Evolutionary conservation across 2,888 invertebrate species (phyloP).

Genomic region (Choristoneura rosaceana): DNA sequence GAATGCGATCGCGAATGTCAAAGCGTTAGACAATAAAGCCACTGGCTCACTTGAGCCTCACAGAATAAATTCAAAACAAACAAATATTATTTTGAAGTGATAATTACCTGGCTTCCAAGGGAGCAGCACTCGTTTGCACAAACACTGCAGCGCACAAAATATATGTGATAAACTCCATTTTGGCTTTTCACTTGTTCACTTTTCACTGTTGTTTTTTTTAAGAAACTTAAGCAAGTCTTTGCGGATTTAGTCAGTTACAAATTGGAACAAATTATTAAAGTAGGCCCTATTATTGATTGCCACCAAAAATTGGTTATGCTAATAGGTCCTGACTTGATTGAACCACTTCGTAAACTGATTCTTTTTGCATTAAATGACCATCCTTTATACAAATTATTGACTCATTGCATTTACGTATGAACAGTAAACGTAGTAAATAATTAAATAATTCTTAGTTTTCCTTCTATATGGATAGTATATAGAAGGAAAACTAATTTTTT

Average conservation of each 20-base stretch:
- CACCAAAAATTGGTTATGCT: slow-evolving; percentile 40
- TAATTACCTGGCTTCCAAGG: neutral
- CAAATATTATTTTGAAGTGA: neutral
- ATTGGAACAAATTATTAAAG: slow-evolving; percentile 33
- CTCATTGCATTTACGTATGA: slow-evolving; percentile 1
- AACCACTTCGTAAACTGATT: slow-evolving; percentile 30
- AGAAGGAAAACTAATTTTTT: too few species aligned
- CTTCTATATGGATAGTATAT: too few species aligned
- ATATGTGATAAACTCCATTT: neutral
- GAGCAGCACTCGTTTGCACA: neutral
- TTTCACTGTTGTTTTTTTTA: neutral
- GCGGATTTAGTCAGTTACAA: neutral
- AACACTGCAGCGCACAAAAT: neutral
- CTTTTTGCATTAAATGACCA: slow-evolving; percentile 12
- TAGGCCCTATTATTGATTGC: slow-evolving; percentile 19
- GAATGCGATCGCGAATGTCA: too few species aligned
- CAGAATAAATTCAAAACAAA: neutral
- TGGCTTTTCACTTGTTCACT: neutral
- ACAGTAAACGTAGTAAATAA: neutral
- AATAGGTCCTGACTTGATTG: slow-evolving; percentile 39
- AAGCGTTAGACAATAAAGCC: too few species aligned
- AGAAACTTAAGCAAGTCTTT: neutral
- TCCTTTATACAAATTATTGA: slow-evolving; percentile 33
- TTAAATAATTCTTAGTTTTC: neutral
- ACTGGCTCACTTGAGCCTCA: neutral